These are phyloP conservation scores for Drosophila quinaria DNA, from an alignment of 2,888 invertebrate genomes.

Conservation along the genomic window DNA sequence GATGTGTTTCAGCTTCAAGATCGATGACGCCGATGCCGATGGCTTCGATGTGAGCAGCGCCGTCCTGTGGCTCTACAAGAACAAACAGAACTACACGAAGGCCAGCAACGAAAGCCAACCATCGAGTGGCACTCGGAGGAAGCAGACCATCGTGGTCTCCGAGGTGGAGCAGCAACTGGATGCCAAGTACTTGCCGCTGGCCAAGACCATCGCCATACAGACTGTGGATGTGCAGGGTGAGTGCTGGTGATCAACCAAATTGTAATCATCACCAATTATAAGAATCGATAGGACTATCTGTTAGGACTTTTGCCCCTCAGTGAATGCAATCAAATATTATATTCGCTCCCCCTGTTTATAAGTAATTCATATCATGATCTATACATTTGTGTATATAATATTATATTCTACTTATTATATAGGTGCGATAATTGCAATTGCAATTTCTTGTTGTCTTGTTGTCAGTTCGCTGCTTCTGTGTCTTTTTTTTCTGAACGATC, in stretches of 20 bases:
- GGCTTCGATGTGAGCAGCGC: constrained; percentile 91
- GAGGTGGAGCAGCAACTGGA: constrained; percentile 91
- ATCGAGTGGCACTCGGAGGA: constrained; percentile 31
- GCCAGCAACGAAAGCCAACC: constrained; percentile 52
- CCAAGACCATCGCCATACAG: constrained; percentile 92
- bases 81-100: constrained; percentile 66
- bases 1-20: constrained; percentile 91
- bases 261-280: too few species aligned
- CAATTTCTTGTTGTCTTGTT: constrained; percentile 7
- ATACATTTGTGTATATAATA: constrained; percentile 27
- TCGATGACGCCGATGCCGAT: constrained; percentile 91
- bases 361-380: constrained; percentile 31
- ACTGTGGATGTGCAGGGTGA: constrained; percentile 90
- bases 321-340: constrained; percentile 34
- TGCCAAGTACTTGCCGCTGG: constrained; percentile 90
- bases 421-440: constrained; percentile 66
- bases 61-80: constrained; percentile 93
- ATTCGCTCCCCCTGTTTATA: constrained; percentile 27
- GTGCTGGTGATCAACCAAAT: constrained; percentile 23
- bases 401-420: constrained; percentile 12
- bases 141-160: constrained; percentile 91
- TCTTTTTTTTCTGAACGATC: constrained; percentile 22
- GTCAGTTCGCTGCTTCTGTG: constrained; percentile 13
- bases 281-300: constrained; percentile 6
- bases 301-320: constrained; percentile 57